phyloP scores from a whole-genome alignment of 2,888 invertebrate genomes.

The Gastracanthus pulcherrimus region DNA sequence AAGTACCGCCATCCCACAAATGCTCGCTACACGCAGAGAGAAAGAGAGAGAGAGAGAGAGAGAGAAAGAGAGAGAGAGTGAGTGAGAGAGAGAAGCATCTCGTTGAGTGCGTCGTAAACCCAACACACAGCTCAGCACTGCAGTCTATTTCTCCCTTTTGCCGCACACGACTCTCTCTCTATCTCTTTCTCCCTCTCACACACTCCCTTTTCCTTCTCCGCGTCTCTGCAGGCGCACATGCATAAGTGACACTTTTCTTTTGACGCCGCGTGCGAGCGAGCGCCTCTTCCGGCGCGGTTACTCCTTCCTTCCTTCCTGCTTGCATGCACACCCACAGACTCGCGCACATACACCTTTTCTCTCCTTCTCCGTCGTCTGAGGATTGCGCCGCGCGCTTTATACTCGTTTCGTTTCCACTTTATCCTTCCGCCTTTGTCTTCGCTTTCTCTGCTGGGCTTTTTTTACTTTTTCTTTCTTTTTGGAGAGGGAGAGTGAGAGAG shows the following conservation, averaged over 20 bases:
- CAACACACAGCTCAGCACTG: background rate
- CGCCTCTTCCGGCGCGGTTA: conserved; percentile 2
- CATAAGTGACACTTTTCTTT: conserved; percentile 50
- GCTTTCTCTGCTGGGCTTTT: conserved; percentile 20
- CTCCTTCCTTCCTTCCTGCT: conserved; percentile 13
- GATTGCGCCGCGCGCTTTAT: conserved; percentile 17
- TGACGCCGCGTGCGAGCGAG: conserved; percentile 17
- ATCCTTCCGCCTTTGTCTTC: conserved; percentile 36
- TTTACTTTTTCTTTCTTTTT: conserved; percentile 19
- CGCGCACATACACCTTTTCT: no score
- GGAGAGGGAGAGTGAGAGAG: no score
- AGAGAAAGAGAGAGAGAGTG: no score
- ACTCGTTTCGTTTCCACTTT: conserved; percentile 38
- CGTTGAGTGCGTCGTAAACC: conserved; percentile 23
- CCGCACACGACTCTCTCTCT: conserved; percentile 27
- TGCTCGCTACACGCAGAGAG: no score
- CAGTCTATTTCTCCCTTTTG: background rate
- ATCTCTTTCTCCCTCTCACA: no score
- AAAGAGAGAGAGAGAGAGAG: no score
- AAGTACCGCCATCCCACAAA: background rate
- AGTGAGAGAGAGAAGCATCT: conserved; percentile 1
- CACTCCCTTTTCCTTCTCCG: conserved; percentile 4
- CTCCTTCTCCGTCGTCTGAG: background rate
- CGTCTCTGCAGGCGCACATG: conserved; percentile 26
- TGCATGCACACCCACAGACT: no score